Evolutionary conservation across 2,113 vertebrate species (phyloP).

Genomic region (Fregata magnificens): DNA sequence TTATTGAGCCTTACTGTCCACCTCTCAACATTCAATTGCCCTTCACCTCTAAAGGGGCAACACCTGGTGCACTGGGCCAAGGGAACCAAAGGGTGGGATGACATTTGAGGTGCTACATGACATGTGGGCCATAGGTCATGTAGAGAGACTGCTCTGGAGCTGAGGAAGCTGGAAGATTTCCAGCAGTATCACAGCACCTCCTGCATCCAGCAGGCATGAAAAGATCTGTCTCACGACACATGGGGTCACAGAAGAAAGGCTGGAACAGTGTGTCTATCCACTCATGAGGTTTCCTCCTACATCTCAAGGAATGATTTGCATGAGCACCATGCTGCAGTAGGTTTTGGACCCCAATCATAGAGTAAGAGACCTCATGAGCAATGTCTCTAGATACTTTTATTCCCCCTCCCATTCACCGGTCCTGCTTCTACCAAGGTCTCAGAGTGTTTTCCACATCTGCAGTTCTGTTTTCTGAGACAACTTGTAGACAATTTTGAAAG

Average conservation of each 20-base stretch:
- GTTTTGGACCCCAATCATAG: background rate
- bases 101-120: fast-evolving
- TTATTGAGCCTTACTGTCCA: background rate
- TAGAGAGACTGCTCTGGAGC: background rate
- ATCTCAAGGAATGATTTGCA: background rate
- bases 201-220: background rate
- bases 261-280: background rate
- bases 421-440: background rate
- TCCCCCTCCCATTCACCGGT: background rate
- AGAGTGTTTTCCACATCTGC: background rate
- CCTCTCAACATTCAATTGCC: background rate
- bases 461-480: background rate
- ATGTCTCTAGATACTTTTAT: background rate
- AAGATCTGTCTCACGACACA: background rate
- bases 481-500: background rate
- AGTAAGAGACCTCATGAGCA: background rate
- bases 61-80: background rate
- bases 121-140: background rate
- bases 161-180: background rate
- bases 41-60: background rate
- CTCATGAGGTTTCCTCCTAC: background rate
- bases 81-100: background rate
- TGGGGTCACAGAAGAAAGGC: background rate
- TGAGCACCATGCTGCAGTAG: background rate
- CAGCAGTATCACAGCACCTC: background rate